Conservation (phyloP, 2,797 vertebrate species). For the Galaxias olidus region DNA sequence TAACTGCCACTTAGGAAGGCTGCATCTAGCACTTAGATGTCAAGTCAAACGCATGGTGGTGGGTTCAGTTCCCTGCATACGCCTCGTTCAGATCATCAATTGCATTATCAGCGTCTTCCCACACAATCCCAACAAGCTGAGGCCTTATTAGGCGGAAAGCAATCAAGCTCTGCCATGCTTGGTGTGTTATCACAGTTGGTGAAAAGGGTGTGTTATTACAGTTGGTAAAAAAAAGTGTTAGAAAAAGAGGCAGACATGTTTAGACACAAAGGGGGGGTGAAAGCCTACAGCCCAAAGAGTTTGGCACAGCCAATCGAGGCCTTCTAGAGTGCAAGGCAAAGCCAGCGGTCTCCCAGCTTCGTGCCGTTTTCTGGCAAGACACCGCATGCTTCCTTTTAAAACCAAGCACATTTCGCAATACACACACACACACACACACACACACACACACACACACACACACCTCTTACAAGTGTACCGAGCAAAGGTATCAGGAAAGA, state of each 20-base stretch:
- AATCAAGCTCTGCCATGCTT: conserved; percentile 43
- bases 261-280: conserved; percentile 26
- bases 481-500: conserved; percentile 28
- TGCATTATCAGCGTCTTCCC: conserved; percentile 14
- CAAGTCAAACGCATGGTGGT: background rate
- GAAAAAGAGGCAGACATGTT: conserved; percentile 39
- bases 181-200: conserved; percentile 17
- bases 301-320: conserved; percentile 17
- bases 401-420: conserved; percentile 21
- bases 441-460: background rate
- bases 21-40: no score
- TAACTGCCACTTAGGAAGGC: no score
- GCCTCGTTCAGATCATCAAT: conserved; percentile 15
- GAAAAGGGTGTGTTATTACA: conserved; percentile 28
- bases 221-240: conserved; percentile 23
- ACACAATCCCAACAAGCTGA: conserved; percentile 21
- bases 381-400: conserved; percentile 40
- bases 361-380: background rate
- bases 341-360: conserved; percentile 26
- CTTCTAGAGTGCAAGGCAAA: conserved; percentile 33
- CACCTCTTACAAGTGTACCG: background rate
- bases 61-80: conserved; percentile 42
- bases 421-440: conserved; percentile 5
- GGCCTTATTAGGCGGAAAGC: conserved; percentile 18
- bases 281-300: conserved; percentile 14